Percentiles rank a stretch among this genome's conserved stretches.
Conservation (phyloP, 1,140 invertebrate genomes). For the Cardiocondyla obscurior region DNA sequence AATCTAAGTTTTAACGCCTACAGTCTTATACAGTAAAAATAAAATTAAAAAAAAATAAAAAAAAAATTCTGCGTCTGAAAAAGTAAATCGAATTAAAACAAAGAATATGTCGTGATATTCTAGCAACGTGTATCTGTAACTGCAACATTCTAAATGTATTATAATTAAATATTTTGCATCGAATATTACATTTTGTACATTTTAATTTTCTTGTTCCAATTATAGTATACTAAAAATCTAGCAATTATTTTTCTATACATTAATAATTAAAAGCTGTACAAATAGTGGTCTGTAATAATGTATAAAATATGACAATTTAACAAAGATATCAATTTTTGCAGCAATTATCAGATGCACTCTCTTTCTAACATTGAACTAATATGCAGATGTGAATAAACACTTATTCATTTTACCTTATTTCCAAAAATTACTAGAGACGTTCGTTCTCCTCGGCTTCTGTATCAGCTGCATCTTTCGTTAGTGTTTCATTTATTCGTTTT, state of each 20-base stretch:
- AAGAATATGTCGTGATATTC: constrained; percentile 43
- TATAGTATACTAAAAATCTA: not conserved
- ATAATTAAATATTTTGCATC: constrained; percentile 19
- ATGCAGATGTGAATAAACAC: constrained; percentile 14
- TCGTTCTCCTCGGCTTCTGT: constrained; percentile 77
- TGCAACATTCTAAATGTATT: constrained; percentile 31
- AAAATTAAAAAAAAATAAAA: constrained; percentile 49
- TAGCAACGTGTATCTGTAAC: constrained; percentile 33
- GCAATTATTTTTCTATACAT: not conserved
- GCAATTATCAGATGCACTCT: not conserved
- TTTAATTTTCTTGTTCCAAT: not conserved
- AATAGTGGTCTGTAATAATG: constrained; percentile 19
- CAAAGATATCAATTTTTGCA: not conserved
- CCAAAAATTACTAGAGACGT: constrained; percentile 70
- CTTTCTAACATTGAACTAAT: not conserved
- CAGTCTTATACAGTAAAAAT: constrained; percentile 37
- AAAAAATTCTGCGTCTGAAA: not conserved
- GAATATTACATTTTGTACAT: constrained; percentile 36
- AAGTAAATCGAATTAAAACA: not conserved
- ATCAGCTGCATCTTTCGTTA: constrained; percentile 49
- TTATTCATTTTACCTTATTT: constrained; percentile 9
- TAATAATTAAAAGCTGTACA: constrained; percentile 29
- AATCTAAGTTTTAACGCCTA: constrained; percentile 16
- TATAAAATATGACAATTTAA: constrained; percentile 26
- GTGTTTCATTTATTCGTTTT: constrained; percentile 72